A percentile compares a stretch with the other conserved stretches of the same genome.
Evolutionary conservation across 2,113 vertebrate species (phyloP).

Genomic region (Vidua chalybeata): DNA sequence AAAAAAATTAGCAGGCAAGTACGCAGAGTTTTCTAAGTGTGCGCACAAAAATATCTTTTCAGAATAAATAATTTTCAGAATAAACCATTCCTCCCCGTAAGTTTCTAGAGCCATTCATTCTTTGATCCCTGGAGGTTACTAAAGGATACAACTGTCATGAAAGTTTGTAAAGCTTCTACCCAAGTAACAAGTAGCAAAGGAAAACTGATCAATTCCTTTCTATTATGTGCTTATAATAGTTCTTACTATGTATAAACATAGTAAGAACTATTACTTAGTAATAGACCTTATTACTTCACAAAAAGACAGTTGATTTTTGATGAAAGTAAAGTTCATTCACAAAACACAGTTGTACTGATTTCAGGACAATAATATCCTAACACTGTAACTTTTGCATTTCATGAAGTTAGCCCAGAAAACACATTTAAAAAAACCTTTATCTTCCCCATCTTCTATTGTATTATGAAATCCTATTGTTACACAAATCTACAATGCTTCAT

Average conservation of each 20-base stretch:
- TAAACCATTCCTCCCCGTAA: neutral
- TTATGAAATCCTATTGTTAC: neutral
- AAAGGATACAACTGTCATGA: neutral
- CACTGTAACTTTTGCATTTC: accelerated
- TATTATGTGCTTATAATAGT: neutral
- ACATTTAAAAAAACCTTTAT: neutral
- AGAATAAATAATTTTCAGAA: neutral
- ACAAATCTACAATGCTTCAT: neutral
- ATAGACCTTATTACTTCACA: neutral
- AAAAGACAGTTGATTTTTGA: neutral
- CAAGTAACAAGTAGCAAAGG: neutral
- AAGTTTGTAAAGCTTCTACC: neutral
- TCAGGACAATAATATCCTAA: neutral
- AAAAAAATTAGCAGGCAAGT: neutral
- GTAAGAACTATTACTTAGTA: neutral
- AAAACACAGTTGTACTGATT: neutral
- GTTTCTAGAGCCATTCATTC: neutral
- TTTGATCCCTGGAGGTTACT: neutral
- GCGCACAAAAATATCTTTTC: neutral
- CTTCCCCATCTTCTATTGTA: neutral
- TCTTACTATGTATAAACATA: neutral
- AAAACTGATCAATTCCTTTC: neutral
- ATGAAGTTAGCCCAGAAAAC: neutral
- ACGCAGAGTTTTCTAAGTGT: neutral
- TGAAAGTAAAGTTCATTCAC: neutral